These are phyloP conservation scores for Emydoidea blandingii DNA, from an alignment of 2,797 vertebrate species.

Conservation along the genomic window DNA sequence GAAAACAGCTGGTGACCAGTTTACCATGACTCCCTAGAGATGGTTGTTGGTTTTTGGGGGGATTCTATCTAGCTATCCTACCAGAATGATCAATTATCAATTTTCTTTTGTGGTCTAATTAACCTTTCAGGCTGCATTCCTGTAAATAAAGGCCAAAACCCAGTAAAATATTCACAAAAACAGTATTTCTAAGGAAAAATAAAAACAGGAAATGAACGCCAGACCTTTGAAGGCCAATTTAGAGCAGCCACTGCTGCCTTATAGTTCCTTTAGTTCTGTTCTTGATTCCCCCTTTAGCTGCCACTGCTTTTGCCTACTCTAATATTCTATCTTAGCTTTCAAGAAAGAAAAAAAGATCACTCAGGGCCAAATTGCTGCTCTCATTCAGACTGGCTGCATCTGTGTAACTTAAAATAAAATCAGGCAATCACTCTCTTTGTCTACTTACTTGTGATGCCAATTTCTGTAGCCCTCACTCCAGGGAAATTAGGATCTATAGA, in stretches of 20 bases:
- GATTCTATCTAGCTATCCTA: constrained; percentile 12
- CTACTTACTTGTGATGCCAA: not conserved
- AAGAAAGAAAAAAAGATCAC: constrained; percentile 27
- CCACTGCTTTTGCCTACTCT: not conserved
- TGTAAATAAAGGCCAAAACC: constrained; percentile 31
- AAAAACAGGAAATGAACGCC: constrained; percentile 5
- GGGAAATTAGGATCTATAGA: not conserved
- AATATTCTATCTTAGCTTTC: constrained; percentile 26
- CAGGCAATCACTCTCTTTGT: not conserved
- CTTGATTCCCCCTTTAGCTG: not conserved
- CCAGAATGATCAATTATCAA: constrained; percentile 11
- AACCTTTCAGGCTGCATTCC: not conserved
- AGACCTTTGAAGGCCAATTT: not conserved
- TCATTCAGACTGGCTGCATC: not conserved
- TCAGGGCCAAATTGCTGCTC: not conserved
- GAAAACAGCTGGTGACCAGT: not conserved
- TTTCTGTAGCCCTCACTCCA: not conserved
- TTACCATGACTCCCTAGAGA: not conserved
- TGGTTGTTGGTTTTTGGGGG: not conserved
- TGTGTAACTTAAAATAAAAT: constrained; percentile 28
- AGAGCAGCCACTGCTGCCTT: constrained; percentile 15
- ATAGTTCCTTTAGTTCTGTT: not conserved
- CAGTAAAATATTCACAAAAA: not conserved
- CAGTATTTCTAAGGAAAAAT: constrained; percentile 15
- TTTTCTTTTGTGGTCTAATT: constrained; percentile 39